Evolutionary conservation across 2,113 vertebrate genomes (phyloP).

Genomic region (Rousettus leschenaultii): DNA sequence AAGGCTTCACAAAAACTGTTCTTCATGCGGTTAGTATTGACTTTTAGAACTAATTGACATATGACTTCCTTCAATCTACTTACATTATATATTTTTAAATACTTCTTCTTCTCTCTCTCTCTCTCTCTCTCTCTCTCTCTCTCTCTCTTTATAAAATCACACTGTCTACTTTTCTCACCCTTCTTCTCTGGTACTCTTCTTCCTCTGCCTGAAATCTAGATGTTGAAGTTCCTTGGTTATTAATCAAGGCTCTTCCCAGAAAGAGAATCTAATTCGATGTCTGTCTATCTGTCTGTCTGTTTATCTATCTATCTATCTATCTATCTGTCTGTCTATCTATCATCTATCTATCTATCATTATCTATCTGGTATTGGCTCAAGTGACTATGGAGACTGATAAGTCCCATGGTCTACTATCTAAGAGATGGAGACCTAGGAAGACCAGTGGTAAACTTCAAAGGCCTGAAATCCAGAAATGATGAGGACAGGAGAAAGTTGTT

Average conservation of each 20-base stretch:
- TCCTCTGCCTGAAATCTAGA: not conserved
- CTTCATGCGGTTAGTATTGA: not conserved
- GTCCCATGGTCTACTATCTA: not conserved
- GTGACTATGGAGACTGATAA: not conserved
- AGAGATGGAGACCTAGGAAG: not conserved
- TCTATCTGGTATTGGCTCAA: not conserved
- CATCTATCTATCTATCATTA: not conserved
- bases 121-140: not conserved
- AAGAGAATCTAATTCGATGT: not conserved
- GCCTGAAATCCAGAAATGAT: not conserved
- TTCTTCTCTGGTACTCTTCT: not conserved
- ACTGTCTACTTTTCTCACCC: fast-evolving
- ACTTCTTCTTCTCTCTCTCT: too few relatives aligned
- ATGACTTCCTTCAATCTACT: not conserved
- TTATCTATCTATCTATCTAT: not conserved
- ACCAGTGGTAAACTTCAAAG: not conserved
- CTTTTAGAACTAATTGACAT: not conserved
- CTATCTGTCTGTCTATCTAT: not conserved
- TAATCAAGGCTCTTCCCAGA: not conserved
- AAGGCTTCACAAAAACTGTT: not conserved
- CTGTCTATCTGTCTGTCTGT: not conserved
- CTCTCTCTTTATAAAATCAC: not conserved
- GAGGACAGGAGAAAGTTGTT: not conserved
- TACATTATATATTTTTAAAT: not conserved
- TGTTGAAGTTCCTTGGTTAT: not conserved